Base-by-base conservation (phyloP, 2,113 vertebrate species). In the Mus pahari region DNA sequence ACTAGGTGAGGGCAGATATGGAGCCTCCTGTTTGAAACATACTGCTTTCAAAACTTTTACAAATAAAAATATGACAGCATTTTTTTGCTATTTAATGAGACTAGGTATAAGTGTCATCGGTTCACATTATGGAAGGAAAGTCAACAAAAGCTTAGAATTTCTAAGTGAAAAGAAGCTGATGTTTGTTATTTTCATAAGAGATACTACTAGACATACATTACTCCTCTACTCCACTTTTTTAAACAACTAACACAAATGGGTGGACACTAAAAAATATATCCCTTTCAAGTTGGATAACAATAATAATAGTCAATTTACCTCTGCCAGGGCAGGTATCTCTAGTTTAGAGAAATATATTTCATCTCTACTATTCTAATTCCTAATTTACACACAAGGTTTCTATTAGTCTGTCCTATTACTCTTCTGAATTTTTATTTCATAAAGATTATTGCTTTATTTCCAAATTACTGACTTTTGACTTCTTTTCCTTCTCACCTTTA, bases 181-280 rank as follows among this genome's bases (percentile, higher is more conserved):
- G 19, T 86, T 4, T 36, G 6, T 58, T 82, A 71, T 82, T 75
- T 92, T 89, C 28, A 24, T 92, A 68, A 94, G 89, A 95, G 8
- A 6, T 14, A 58, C 83, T 78, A 20, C 62, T 16, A 91, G 28
- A 95, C 39, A 92, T 71, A 71, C 26, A n/a, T 86, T 89, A 53
- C 10, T 73, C 17, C 4, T 90, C 93, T 90, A 1, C 50, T 66
- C 3, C 68, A 77, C n/a, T 81, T 94, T 83, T 93, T 93, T 60
- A 17, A 73, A 45, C 55, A 22, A 4, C 3, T 16, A 68, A 9
- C 73, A 28, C 4, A 95, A 78, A 19, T 71, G 70, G 36, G 12
- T 94, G 45, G 77, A 86, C 55, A 12, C 26, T 58, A 55, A 71
- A 33, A 90, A 14, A 60, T 74, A 36, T 45, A 31, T 20, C 13